These are phyloP conservation scores for Cryptoblepharus egeriae DNA, from an alignment of 2,797 vertebrate species.

Conservation along the genomic window DNA sequence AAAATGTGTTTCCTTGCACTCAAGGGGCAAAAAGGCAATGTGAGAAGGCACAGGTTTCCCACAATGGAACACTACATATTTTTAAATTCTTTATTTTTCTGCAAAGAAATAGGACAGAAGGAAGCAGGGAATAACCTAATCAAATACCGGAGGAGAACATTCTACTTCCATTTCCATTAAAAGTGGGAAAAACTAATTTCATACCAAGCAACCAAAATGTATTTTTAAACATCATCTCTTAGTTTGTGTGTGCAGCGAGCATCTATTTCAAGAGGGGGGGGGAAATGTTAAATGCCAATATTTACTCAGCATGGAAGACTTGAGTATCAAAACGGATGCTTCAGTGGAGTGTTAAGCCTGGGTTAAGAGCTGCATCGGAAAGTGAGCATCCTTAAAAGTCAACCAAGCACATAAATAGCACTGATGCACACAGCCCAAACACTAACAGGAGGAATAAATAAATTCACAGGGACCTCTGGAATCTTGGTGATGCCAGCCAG, in stretches of 20 bases:
- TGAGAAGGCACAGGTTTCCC: slow-evolving; percentile 35
- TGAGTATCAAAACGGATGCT: slow-evolving; percentile 14
- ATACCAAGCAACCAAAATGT: background rate
- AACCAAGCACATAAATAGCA: slow-evolving; percentile 9
- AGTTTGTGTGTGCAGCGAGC: slow-evolving; percentile 29
- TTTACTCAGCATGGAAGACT: background rate
- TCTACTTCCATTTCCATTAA: slow-evolving; percentile 14
- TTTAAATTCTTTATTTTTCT: slow-evolving; percentile 37
- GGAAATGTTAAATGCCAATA: slow-evolving; percentile 25
- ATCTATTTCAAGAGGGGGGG: background rate
- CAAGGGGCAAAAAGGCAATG: slow-evolving; percentile 23
- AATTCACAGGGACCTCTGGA: background rate
- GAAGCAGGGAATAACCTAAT: background rate
- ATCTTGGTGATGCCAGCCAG: too few species aligned
- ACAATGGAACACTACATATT: slow-evolving; percentile 40
- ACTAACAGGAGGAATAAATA: slow-evolving; percentile 8
- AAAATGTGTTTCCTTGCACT: slow-evolving; percentile 3
- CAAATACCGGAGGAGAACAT: background rate
- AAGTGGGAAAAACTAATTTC: background rate
- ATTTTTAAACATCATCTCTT: background rate
- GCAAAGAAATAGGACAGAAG: background rate
- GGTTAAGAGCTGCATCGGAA: background rate
- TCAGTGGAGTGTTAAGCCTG: background rate
- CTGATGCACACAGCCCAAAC: slow-evolving; percentile 18
- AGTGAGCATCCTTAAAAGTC: slow-evolving; percentile 17